Base-by-base conservation (phyloP, 92 coral and sea anemone species). In the Actinernus sp. region DNA sequence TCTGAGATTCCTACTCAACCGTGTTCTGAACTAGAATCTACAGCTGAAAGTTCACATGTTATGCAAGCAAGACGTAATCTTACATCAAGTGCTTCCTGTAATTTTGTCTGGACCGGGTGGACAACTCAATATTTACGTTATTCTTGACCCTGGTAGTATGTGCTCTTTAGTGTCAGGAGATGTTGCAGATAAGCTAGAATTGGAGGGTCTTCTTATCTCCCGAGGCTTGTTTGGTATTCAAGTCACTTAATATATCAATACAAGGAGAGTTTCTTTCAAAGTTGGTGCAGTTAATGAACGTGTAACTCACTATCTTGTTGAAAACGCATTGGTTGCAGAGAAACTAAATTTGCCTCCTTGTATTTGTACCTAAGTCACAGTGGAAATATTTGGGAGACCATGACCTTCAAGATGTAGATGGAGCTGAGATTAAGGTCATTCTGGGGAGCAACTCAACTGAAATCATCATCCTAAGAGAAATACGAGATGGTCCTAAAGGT, bases 91-190 rank as follows among this genome's bases (percentile, higher is more conserved):
- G n/a, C n/a, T 76, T 31, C 77, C 83, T 4, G 75, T 66, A 30
- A 76, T 66, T 0, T 29, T 76, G 48, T 55, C 40, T 67, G 83
- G 83, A 6, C 76, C 83, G 1, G 36, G 65, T 43, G 67, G 77
- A 17, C 48, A 38, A 16, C 38, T 66, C 10, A 39, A 55, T 28
- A 66, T 57, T 9, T 33, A 55, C 25, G 83, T 58, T 14, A 22
- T 76, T 4, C 50, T 76, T 0, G 83, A 76, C 27, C 24, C 74
- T 76, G 77, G 77, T 3, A 76, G 76, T 66, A 66, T 68, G 43
- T 76, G 77, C 44, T 39, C 58, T 16, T 25, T 76, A 6, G n/a
- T 76, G 24, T 14, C 26, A 34, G 11, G 2, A 1, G 38, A 66
- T n/a, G 16, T 66, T 34, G 14, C 6, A 14, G n/a, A n/a, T n/a